phyloP scores from a whole-genome alignment of 2,797 vertebrate genomes.

The Acrossocheilus wenchowensis region DNA sequence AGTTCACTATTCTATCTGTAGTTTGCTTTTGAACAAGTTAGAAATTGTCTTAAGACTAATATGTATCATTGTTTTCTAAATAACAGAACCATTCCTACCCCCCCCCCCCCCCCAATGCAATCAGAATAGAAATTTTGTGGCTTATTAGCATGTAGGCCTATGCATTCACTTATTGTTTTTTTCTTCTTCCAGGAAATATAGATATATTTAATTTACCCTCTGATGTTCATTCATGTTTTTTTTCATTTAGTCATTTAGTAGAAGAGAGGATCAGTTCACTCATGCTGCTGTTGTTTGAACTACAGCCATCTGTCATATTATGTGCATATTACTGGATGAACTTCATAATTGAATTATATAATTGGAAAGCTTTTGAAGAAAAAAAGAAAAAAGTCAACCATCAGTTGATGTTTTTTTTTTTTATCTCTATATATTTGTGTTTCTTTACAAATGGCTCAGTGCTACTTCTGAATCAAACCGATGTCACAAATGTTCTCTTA shows the following conservation, averaged over 20 bases:
- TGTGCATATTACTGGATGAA: neutral
- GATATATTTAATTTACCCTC: neutral
- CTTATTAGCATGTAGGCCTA: neutral
- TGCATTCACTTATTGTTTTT: neutral
- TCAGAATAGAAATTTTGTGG: neutral
- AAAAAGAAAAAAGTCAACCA: neutral
- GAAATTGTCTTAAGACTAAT: neutral
- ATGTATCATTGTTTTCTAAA: neutral
- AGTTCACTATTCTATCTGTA: neutral
- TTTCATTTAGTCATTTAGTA: neutral
- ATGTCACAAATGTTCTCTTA: neutral
- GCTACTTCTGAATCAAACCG: neutral
- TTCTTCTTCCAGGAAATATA: neutral
- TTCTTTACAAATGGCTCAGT: neutral
- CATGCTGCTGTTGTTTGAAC: no score
- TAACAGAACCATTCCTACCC: neutral
- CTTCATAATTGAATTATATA: neutral
- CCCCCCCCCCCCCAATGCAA: no score
- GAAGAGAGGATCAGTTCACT: neutral
- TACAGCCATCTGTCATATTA: neutral
- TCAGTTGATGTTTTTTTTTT: neutral
- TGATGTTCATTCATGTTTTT: neutral
- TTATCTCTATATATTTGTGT: neutral
- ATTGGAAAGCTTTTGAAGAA: neutral
- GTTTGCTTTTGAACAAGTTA: neutral